Percentiles rank a stretch among this genome's conserved stretches.
phyloP scores from a whole-genome alignment of 2,113 vertebrate genomes.

The Aviceda subcristata region DNA sequence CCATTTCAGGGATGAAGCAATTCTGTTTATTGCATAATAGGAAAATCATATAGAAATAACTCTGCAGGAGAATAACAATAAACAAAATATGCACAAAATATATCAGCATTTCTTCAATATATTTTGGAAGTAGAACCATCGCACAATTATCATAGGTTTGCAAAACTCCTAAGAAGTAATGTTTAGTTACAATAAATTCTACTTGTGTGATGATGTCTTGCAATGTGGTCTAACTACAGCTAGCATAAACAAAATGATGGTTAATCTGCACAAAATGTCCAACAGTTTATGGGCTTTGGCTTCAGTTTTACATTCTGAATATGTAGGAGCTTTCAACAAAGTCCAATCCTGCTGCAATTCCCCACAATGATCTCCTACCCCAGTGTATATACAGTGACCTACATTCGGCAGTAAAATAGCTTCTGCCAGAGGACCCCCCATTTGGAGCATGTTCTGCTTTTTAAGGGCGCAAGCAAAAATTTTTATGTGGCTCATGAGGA shows the following conservation, averaged over 20 bases:
- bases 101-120: background rate
- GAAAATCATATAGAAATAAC: background rate
- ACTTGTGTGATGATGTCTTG: background rate
- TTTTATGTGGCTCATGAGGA: background rate
- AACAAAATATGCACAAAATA: background rate
- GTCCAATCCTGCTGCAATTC: background rate
- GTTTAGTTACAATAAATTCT: background rate
- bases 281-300: constrained; percentile 38
- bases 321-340: constrained; percentile 6
- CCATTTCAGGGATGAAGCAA: background rate
- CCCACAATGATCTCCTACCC: background rate
- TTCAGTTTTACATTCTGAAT: constrained; percentile 31
- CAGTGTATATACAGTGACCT: background rate
- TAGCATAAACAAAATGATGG: background rate
- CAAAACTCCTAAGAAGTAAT: background rate
- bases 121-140: background rate
- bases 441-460: background rate
- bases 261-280: background rate
- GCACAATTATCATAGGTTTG: background rate
- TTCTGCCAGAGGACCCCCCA: background rate
- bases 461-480: background rate
- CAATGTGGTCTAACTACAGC: constrained; percentile 19
- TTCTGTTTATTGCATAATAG: background rate
- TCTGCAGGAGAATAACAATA: background rate
- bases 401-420: background rate